phyloP scores from a whole-genome alignment of 2,113 vertebrate genomes.

The Microcebus griseorufus region DNA sequence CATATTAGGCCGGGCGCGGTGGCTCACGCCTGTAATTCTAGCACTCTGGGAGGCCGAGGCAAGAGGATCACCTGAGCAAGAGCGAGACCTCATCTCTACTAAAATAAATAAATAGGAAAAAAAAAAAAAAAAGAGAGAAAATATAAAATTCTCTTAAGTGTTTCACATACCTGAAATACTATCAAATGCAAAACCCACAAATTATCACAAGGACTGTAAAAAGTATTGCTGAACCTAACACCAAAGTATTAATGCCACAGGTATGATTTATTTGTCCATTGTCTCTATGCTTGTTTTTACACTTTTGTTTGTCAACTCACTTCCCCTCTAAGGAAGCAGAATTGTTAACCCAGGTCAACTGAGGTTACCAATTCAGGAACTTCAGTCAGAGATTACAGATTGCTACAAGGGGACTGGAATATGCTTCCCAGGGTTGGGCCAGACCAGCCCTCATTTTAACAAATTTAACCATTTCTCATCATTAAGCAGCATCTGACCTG shows the following conservation, averaged over 20 bases:
- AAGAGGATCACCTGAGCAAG: too few relatives aligned
- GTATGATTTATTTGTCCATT: neutral
- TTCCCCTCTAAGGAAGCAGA: neutral
- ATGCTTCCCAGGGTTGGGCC: neutral
- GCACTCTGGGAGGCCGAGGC: too few relatives aligned
- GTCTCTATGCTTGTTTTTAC: neutral
- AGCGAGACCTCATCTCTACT: too few relatives aligned
- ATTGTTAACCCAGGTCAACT: neutral
- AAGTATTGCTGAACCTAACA: neutral
- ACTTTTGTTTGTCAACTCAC: neutral
- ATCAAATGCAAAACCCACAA: neutral
- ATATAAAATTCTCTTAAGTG: neutral
- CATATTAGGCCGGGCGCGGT: too few relatives aligned
- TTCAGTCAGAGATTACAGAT: neutral
- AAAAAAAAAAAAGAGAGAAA: too few relatives aligned
- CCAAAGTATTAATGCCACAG: neutral
- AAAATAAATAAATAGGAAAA: too few relatives aligned
- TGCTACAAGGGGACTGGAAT: neutral
- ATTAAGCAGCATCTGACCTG: neutral
- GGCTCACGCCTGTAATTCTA: too few relatives aligned
- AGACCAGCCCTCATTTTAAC: neutral
- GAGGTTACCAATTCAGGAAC: neutral
- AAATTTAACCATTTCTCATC: neutral
- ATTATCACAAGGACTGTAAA: neutral
- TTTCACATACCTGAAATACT: neutral